Evolutionary conservation across 2,888 invertebrate genomes (phyloP).

Genomic region (Eupithecia centaureata): DNA sequence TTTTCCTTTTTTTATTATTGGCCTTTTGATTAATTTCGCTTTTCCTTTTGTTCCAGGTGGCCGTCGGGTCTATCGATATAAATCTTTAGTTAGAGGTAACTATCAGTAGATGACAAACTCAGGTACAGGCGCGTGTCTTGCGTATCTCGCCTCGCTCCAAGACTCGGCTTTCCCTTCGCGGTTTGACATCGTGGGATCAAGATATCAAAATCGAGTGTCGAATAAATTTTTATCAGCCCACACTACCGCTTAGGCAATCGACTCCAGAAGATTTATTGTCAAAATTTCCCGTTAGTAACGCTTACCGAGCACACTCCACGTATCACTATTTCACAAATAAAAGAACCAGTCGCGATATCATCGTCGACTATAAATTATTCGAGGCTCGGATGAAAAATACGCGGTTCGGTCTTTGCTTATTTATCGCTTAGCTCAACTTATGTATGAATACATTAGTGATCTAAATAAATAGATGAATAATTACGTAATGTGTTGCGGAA

Average conservation of each 20-base stretch:
- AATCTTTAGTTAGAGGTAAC: constrained; percentile 67
- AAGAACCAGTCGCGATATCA: constrained; percentile 83
- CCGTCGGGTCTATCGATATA: constrained; percentile 71
- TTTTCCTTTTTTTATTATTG: constrained; percentile 65
- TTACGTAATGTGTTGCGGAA: constrained; percentile 48
- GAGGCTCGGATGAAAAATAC: constrained; percentile 81
- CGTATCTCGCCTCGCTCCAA: constrained; percentile 44
- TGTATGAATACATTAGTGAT: constrained; percentile 75
- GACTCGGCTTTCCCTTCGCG: constrained; percentile 47
- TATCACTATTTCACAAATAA: constrained; percentile 84
- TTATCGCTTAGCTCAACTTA: constrained; percentile 74
- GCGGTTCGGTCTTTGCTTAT: constrained; percentile 78
- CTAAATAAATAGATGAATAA: constrained; percentile 64
- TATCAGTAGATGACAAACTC: constrained; percentile 38
- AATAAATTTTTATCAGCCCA: constrained; percentile 80
- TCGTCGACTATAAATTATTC: constrained; percentile 82
- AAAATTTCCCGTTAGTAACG: constrained; percentile 84
- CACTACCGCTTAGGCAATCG: constrained; percentile 83
- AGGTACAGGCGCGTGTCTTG: constrained; percentile 45
- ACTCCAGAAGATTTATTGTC: constrained; percentile 81
- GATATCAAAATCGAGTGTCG: constrained; percentile 78
- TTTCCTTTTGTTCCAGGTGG: constrained; percentile 84
- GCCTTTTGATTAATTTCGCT: constrained; percentile 84
- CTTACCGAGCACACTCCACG: constrained; percentile 82
- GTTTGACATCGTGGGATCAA: constrained; percentile 72